Conservation (phyloP, 2,113 vertebrate species). For the Atrichornis clamosus region DNA sequence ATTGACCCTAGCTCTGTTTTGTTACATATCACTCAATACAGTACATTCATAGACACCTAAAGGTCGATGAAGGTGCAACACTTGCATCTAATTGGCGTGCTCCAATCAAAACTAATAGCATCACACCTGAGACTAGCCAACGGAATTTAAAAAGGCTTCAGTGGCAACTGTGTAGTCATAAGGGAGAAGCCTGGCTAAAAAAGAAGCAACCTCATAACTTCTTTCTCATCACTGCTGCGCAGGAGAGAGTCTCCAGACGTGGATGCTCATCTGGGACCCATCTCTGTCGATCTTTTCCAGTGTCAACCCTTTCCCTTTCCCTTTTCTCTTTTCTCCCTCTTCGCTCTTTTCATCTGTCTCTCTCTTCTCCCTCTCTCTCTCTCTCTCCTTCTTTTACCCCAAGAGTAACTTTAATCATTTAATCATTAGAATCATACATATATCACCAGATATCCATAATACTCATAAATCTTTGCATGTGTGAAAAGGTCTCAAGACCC, state of each 20-base stretch:
- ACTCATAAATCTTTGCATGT: neutral
- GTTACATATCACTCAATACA: neutral
- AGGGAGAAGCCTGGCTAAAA: accelerated
- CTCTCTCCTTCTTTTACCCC: accelerated
- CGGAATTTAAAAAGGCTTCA: neutral
- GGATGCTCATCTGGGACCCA: neutral
- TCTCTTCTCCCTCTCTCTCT: neutral
- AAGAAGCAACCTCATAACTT: neutral
- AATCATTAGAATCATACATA: neutral
- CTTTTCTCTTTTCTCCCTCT: neutral
- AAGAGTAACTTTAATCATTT: neutral
- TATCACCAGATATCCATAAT: neutral
- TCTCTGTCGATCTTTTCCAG: neutral
- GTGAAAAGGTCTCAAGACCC: neutral
- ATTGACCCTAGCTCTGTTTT: neutral
- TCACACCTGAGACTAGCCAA: neutral
- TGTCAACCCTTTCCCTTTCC: neutral
- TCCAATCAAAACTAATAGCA: neutral
- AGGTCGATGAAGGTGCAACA: neutral
- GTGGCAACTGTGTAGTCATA: neutral
- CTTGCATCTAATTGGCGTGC: neutral
- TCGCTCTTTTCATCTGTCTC: neutral
- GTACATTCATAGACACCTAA: neutral
- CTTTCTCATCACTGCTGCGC: neutral
- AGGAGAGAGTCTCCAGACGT: neutral